Conservation (phyloP, 2,888 invertebrate species). For the Epicampocera succincta region DNA sequence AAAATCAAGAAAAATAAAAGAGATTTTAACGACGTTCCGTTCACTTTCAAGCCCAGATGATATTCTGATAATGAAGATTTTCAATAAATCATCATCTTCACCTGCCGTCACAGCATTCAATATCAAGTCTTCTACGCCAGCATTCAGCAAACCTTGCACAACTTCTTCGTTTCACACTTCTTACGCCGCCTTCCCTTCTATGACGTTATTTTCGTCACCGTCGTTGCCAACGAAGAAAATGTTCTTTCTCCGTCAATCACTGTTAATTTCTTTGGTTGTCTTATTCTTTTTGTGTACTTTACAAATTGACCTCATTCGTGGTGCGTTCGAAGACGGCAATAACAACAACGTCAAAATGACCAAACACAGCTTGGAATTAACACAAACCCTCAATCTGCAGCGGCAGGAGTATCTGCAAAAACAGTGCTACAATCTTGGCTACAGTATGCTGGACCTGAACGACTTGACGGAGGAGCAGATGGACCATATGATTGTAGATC, state of each 20-base stretch:
- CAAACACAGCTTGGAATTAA: conserved; percentile 84
- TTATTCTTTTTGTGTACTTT: conserved; percentile 69
- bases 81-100: conserved; percentile 32
- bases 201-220: conserved; percentile 11
- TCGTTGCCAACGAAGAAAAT: conserved; percentile 46
- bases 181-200: background rate
- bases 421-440: conserved; percentile 84
- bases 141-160: conserved; percentile 27
- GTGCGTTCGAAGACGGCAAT: conserved; percentile 79
- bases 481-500: conserved; percentile 92
- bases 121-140: conserved; percentile 36
- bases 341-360: conserved; percentile 81
- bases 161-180: conserved; percentile 31
- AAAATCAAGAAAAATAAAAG: conserved; percentile 15
- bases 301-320: conserved; percentile 71
- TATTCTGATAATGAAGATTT: conserved; percentile 56
- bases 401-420: conserved; percentile 85
- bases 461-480: conserved; percentile 84
- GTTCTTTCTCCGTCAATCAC: conserved; percentile 68
- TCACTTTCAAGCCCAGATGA: conserved; percentile 61
- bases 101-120: conserved; percentile 27
- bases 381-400: conserved; percentile 85
- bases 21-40: conserved; percentile 64
- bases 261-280: conserved; percentile 69
- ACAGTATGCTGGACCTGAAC: conserved; percentile 79